Base-by-base conservation (phyloP, 2,797 vertebrate species). In the Coccyzus lansbergi region DNA sequence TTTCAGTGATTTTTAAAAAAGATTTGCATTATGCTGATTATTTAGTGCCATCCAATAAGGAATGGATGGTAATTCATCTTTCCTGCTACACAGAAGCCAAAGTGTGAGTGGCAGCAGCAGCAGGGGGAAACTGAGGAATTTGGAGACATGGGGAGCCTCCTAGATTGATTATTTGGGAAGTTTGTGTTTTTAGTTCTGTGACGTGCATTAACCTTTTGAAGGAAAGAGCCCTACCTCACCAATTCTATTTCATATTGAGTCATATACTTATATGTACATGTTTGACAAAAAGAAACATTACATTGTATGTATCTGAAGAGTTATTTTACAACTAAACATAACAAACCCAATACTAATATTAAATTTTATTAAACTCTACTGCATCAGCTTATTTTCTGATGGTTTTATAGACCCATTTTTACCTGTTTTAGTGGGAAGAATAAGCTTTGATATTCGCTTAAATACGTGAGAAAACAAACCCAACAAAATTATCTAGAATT, bases 261-360 rank as follows among this genome's bases (percentile, higher is more conserved):
- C 40, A 28, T 6, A 6, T 49, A 6, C 4, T 65, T 38, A 38
- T 3, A 21, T 31, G 25, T 64, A 9, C 0, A 0, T 36, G 6
- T 74, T 88, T 52, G 51, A 29, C 25, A 55, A 71, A 74, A 60
- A n/a, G n/a, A 15, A 15, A 44, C 65, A 58, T 29, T 5, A 12
- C 12, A 40, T 69, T 28, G 72, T 49, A 46, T 18, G 18, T 33
- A 29, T 31, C 18, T 49, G n/a, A 88, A 74, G 14, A 77, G 60
- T 70, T 0, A 5, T 26, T n/a, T 71, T 10, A 2, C 4, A 59
- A 74, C 70, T 33, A 40, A 67, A 13, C 22, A 51, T 22, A 36
- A 0, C 9, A 34, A 56, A 22, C 9, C 24, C 6, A 62, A 34
- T 59, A 46, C 6, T 48, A 79, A 40, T 33, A 44, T 6, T 56